These are phyloP conservation scores for Ridgeia piscesae DNA, from an alignment of 1,140 invertebrate genomes.

Conservation along the genomic window DNA sequence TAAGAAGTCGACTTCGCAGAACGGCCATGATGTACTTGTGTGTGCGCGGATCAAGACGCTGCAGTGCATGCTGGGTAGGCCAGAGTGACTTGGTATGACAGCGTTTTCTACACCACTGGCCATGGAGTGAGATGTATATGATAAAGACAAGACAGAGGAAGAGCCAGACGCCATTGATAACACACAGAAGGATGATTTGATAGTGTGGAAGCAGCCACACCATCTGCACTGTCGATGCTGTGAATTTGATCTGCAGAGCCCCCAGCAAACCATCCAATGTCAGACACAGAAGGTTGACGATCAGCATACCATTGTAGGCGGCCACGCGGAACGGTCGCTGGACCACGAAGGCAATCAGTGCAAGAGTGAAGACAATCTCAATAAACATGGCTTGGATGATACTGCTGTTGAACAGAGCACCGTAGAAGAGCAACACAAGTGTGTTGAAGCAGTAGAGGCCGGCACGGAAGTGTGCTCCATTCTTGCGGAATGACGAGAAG, in stretches of 20 bases:
- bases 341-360: slow-evolving; percentile 34
- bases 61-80: slow-evolving; percentile 39
- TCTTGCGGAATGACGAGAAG: slow-evolving; percentile 49
- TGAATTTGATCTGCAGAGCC: slow-evolving; percentile 38
- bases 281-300: slow-evolving; percentile 38
- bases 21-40: slow-evolving; percentile 49
- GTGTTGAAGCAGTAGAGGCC: slow-evolving; percentile 41
- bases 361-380: slow-evolving; percentile 35
- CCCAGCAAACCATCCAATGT: slow-evolving; percentile 41
- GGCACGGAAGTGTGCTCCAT: slow-evolving; percentile 42
- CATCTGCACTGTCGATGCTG: slow-evolving; percentile 33
- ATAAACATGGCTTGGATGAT: slow-evolving; percentile 38
- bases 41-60: slow-evolving; percentile 36
- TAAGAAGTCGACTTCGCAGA: slow-evolving; percentile 41
- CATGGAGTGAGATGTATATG: slow-evolving; percentile 29
- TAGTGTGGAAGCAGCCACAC: slow-evolving; percentile 51
- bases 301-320: slow-evolving; percentile 43
- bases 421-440: slow-evolving; percentile 41
- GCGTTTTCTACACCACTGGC: slow-evolving; percentile 20
- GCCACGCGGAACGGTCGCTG: slow-evolving; percentile 45
- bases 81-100: slow-evolving; percentile 42
- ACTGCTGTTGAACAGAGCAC: slow-evolving; percentile 38
- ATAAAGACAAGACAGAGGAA: slow-evolving; percentile 33
- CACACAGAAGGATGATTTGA: slow-evolving; percentile 39
- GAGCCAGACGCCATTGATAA: slow-evolving; percentile 37